Evolutionary conservation across 2,888 invertebrate genomes (phyloP).

Genomic region (Entomobrya multifasciata): DNA sequence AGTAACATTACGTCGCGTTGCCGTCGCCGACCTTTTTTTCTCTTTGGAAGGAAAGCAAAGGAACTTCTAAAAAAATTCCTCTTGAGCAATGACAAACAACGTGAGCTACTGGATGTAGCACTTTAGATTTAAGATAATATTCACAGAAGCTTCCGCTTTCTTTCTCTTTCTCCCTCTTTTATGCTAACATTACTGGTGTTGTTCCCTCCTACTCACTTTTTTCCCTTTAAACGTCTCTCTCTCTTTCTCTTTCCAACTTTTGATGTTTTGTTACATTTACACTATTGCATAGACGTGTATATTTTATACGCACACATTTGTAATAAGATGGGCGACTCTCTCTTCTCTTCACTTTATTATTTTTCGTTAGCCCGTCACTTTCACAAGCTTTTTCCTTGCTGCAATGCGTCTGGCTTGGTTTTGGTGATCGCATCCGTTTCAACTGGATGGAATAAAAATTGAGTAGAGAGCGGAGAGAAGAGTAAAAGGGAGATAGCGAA

Average conservation of each 20-base stretch:
- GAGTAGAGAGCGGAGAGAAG: neutral
- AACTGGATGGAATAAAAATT: neutral
- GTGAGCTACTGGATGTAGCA: conserved; percentile 53
- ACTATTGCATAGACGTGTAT: neutral
- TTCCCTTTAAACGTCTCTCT: neutral
- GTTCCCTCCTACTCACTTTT: neutral
- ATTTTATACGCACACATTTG: neutral
- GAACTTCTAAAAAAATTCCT: conserved; percentile 45
- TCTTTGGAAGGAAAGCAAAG: conserved; percentile 15
- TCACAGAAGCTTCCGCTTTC: conserved; percentile 52
- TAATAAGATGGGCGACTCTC: too few relatives aligned
- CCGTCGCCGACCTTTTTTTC: neutral
- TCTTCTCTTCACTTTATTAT: conserved; percentile 14
- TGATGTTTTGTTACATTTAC: too few relatives aligned
- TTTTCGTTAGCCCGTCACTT: conserved; percentile 25
- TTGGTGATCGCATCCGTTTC: neutral
- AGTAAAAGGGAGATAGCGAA: neutral
- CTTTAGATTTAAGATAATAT: conserved; percentile 67
- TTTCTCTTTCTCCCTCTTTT: neutral
- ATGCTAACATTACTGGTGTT: conserved; percentile 4
- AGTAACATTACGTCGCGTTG: neutral
- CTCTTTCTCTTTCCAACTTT: too few relatives aligned
- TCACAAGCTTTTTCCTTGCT: conserved; percentile 43
- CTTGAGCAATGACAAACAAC: conserved; percentile 64
- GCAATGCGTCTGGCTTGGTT: conserved; percentile 58